Base-by-base conservation (phyloP, 2,113 vertebrate genomes). In the Cepphus grylle region DNA sequence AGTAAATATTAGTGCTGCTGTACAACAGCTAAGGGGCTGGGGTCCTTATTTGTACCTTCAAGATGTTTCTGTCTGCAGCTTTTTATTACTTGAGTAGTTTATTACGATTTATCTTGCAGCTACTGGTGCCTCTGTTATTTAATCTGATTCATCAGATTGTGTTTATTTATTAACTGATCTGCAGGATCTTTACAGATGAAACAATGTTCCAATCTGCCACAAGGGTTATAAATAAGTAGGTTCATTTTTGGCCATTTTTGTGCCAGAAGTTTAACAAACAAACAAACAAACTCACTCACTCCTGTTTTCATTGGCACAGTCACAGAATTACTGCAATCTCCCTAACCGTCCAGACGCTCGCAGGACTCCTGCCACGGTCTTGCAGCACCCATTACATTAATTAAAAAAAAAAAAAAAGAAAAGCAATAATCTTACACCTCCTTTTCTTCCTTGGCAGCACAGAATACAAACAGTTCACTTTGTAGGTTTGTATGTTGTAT, bases 161-260 rank as follows among this genome's bases (percentile, higher is more conserved):
- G 84, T 96, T 91, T 85, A 79, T 91, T 95, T 94, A 95, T 95
- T 95, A 95, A 85, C 32, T 73, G 45, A 96, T 95, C 89, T 52
- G 62, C 49, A 86, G 62, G 71, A 82, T 83, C 91, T 94, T 93
- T 93, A 80, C 38, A 88, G 81, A 73, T 82, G 96, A 95, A 96
- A 90, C 81, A 93, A 86, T 80, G 59, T 90, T 86, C 59, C 91
- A 90, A 94, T 86, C 58, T 88, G 81, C 76, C 89, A 93, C 50
- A 13, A 71, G 81, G 62, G 50, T 87, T 96, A 94, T 66, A 95
- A 93, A 81, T 85, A 96, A 94, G 86, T 58, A 96, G 86, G 90
- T 93, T 40, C 40, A 40, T 40, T 40, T 40, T 40, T 40, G 40
- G 89, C 73, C 66, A 52, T 84, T 94, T 95, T 36, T 90, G 77